Percentiles rank a stretch among this genome's conserved stretches.
Conservation (phyloP, 2,888 invertebrate species). For the Rhimphoctona megacephalus region DNA sequence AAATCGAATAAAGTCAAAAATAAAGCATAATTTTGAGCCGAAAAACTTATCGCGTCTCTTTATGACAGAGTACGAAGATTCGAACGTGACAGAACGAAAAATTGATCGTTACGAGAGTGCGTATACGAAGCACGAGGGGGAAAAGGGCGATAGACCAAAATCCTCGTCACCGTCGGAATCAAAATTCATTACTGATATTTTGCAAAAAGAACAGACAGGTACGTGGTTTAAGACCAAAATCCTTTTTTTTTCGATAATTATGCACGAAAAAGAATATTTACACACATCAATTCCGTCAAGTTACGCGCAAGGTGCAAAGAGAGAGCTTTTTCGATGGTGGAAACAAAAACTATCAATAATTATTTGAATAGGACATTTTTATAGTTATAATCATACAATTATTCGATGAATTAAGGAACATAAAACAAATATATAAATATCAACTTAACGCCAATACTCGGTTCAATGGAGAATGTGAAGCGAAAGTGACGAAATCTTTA, state of each 20-base stretch:
- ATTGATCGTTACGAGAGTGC: slow-evolving; percentile 79
- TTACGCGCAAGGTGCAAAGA: slow-evolving; percentile 74
- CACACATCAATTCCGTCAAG: slow-evolving; percentile 33
- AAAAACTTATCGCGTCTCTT: slow-evolving; percentile 24
- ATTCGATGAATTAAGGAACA: not conserved
- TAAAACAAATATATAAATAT: not conserved
- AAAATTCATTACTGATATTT: slow-evolving; percentile 82
- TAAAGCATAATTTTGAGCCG: not conserved
- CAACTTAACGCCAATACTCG: not conserved
- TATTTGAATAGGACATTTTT: not conserved
- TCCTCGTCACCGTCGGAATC: slow-evolving; percentile 80
- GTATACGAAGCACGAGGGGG: slow-evolving; percentile 79
- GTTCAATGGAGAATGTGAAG: not conserved
- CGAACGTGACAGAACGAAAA: slow-evolving; percentile 81
- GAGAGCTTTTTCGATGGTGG: slow-evolving; percentile 56
- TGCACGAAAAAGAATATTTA: slow-evolving; percentile 28
- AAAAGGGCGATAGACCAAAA: slow-evolving; percentile 82
- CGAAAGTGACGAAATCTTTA: not conserved
- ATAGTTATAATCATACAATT: too few species aligned
- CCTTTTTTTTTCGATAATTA: slow-evolving; percentile 39
- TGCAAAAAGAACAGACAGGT: slow-evolving; percentile 82
- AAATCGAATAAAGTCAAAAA: not conserved
- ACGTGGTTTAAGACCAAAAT: slow-evolving; percentile 66
- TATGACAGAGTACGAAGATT: slow-evolving; percentile 79
- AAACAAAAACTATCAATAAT: not conserved